These are phyloP conservation scores for Anguilla megastoma DNA, from an alignment of 2,797 vertebrate genomes.

Conservation along the genomic window DNA sequence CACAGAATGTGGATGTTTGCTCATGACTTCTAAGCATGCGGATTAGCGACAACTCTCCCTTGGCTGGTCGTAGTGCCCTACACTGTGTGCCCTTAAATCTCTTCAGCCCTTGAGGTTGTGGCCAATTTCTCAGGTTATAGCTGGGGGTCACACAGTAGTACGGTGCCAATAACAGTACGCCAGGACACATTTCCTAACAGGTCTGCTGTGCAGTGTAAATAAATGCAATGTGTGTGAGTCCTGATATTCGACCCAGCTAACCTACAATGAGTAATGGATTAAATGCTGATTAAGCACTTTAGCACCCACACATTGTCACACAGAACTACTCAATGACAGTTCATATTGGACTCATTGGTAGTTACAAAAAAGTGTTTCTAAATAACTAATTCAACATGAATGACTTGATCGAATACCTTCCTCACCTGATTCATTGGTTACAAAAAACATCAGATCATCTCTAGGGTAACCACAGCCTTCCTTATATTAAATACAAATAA, in stretches of 20 bases:
- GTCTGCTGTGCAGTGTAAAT: background rate
- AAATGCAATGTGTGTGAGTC: background rate
- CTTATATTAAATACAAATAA: background rate
- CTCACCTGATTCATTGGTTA: background rate
- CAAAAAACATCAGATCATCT: background rate
- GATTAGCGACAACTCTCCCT: conserved; percentile 34
- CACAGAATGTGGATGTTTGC: conserved; percentile 58
- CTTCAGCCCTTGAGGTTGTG: background rate
- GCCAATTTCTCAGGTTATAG: background rate
- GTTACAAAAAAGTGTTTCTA: background rate
- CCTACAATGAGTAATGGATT: background rate
- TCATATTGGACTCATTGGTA: background rate
- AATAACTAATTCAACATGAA: background rate
- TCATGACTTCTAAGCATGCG: conserved; percentile 39
- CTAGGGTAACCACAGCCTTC: background rate
- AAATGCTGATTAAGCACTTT: conserved; percentile 10
- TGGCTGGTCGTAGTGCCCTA: background rate
- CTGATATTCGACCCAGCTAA: background rate
- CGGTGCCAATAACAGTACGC: background rate
- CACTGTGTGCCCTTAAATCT: background rate
- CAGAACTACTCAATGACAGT: background rate
- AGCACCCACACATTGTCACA: background rate
- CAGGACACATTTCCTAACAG: background rate
- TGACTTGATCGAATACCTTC: background rate
- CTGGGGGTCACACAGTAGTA: background rate